These are phyloP conservation scores for Apeira syringaria DNA, from an alignment of 2,888 invertebrate genomes.

Conservation along the genomic window DNA sequence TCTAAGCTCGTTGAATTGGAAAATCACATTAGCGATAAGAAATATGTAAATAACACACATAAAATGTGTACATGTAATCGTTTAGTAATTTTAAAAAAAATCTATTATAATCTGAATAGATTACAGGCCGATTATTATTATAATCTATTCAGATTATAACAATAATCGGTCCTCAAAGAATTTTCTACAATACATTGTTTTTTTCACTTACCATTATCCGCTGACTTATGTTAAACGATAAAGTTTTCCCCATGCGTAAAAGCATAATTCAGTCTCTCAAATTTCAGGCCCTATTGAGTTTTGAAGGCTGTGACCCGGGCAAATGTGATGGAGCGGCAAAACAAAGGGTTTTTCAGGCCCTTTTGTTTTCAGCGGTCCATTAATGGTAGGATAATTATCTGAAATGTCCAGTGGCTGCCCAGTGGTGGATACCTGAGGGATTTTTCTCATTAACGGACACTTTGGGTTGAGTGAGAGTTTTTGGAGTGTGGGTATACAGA, in stretches of 20 bases:
- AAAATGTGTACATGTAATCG: too few species aligned
- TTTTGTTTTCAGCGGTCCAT: constrained; percentile 61
- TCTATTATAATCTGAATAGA: too few species aligned
- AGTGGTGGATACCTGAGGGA: constrained; percentile 21
- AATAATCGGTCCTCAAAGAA: too few species aligned
- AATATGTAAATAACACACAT: too few species aligned
- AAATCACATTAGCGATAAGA: too few species aligned
- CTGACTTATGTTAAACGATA: background rate
- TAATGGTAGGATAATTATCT: constrained; percentile 62
- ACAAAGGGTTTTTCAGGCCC: constrained; percentile 74
- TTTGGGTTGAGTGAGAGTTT: constrained; percentile 25
- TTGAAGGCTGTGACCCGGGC: constrained; percentile 64
- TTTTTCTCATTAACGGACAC: constrained; percentile 29
- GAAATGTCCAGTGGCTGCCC: constrained; percentile 49
- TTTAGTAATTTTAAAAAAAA: too few species aligned
- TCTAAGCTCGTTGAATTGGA: too few species aligned
- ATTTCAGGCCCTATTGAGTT: constrained; percentile 71
- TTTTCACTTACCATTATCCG: too few species aligned
- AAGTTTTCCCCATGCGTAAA: constrained; percentile 26
- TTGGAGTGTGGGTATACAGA: background rate
- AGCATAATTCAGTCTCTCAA: constrained; percentile 45
- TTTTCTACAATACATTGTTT: too few species aligned
- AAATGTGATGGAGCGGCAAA: constrained; percentile 77
- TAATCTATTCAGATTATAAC: too few species aligned
- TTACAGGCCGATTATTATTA: too few species aligned